A percentile compares a stretch with the other conserved stretches of the same genome.
phyloP scores from a whole-genome alignment of 2,113 vertebrate genomes.

The Rhagologus leucostigma region DNA sequence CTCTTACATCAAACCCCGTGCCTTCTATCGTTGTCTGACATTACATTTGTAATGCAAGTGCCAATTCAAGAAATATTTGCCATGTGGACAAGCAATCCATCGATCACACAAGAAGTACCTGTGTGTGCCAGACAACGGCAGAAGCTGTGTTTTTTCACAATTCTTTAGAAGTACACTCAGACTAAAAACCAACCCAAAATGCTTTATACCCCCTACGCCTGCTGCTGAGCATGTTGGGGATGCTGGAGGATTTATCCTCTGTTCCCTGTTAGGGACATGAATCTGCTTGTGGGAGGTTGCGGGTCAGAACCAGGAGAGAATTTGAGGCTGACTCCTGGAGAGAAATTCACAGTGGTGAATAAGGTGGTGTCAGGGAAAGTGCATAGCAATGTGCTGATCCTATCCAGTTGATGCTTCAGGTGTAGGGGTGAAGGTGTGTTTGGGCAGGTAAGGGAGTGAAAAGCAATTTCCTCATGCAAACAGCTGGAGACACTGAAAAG shows the following conservation, averaged over 20 bases:
- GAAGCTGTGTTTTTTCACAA: not conserved
- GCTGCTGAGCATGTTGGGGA: not conserved
- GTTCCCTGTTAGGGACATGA: not conserved
- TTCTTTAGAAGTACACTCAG: not conserved
- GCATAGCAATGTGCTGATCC: accelerated
- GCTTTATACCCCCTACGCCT: accelerated
- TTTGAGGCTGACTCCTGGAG: not conserved
- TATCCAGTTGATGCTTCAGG: not conserved
- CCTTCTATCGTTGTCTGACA: not conserved
- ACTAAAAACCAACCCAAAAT: not conserved
- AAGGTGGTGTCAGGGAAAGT: not conserved
- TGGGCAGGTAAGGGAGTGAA: not conserved
- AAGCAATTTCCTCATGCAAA: not conserved
- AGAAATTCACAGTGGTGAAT: not conserved
- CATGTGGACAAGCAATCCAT: not conserved
- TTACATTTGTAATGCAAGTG: not conserved
- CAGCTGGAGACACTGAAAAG: not conserved
- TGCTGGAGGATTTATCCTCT: not conserved
- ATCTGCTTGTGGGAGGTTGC: not conserved
- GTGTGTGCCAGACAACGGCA: not conserved
- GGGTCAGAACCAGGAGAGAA: not conserved
- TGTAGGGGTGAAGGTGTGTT: accelerated
- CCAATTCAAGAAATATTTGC: not conserved
- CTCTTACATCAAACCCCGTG: not conserved
- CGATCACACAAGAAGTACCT: not conserved